These are phyloP conservation scores for Amblyraja radiata DNA, from an alignment of 2,797 vertebrate species.

Conservation along the genomic window DNA sequence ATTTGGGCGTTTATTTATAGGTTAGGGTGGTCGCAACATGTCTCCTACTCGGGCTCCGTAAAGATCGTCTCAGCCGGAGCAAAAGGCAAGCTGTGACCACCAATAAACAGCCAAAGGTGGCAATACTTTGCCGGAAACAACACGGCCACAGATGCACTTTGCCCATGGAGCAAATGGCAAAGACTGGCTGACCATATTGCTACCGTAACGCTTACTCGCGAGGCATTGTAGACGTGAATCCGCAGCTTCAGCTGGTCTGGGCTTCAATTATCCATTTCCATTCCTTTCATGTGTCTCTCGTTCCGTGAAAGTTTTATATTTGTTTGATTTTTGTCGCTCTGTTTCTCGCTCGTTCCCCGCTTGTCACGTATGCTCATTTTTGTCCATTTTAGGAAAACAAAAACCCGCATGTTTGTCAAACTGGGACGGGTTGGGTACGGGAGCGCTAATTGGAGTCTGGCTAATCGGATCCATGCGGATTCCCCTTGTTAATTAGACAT, in stretches of 20 bases:
- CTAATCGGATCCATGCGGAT: not conserved
- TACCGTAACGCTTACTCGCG: not conserved
- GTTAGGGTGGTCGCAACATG: not conserved
- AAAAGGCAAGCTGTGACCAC: not conserved
- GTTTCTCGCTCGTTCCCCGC: not conserved
- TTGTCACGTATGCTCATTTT: not conserved
- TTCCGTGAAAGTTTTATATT: not conserved
- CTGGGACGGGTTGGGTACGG: not conserved
- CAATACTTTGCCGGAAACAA: not conserved
- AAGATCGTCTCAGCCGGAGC: not conserved
- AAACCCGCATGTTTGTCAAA: not conserved
- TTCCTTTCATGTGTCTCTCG: not conserved
- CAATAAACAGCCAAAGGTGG: not conserved
- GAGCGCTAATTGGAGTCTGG: not conserved
- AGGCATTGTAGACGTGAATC: not conserved
- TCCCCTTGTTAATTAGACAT: conserved; percentile 28
- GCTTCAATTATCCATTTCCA: not conserved
- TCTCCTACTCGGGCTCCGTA: not conserved
- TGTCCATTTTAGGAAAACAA: not conserved
- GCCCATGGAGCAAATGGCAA: not conserved
- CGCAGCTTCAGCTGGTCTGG: not conserved
- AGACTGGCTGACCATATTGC: not conserved
- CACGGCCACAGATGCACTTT: not conserved
- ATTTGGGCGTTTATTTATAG: not conserved
- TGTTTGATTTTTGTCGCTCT: not conserved